phyloP scores from a whole-genome alignment of 2,888 invertebrate genomes.

The Meta bourneti region DNA sequence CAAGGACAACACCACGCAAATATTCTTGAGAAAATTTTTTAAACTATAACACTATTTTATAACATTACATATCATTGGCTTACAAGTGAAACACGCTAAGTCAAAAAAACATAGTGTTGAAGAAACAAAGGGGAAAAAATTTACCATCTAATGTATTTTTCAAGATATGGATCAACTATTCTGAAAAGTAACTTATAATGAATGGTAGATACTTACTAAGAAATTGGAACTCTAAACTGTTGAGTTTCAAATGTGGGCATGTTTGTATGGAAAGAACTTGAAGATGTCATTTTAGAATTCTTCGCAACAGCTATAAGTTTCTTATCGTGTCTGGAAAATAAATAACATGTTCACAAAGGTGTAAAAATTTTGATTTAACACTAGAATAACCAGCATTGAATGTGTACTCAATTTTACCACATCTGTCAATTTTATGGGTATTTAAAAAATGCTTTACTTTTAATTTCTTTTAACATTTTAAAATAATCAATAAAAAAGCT shows the following conservation, averaged over 20 bases:
- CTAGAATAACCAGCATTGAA: not conserved
- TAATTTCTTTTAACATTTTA: not conserved
- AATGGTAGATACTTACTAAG: conserved; percentile 84
- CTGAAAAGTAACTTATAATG: no score
- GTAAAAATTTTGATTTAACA: not conserved
- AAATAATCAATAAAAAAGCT: no score
- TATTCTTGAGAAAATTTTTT: no score
- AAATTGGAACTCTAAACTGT: conserved; percentile 96
- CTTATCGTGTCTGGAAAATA: conserved; percentile 77
- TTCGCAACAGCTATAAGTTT: conserved; percentile 73
- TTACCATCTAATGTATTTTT: not conserved
- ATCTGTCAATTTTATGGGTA: no score
- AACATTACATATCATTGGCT: not conserved
- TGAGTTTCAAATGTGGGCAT: conserved; percentile 84
- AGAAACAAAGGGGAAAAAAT: not conserved
- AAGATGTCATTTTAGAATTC: conserved; percentile 68
- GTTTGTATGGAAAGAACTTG: conserved; percentile 80
- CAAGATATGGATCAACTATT: no score
- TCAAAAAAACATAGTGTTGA: not conserved
- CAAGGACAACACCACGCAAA: no score
- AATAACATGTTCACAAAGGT: not conserved
- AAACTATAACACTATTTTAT: not conserved
- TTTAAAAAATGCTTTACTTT: not conserved
- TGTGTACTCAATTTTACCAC: no score
- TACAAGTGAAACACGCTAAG: not conserved